Evolutionary conservation across 2,113 vertebrate genomes (phyloP), one percentile per base, ranked within the genome.

Genomic region (Hiodon alosoides): DNA sequence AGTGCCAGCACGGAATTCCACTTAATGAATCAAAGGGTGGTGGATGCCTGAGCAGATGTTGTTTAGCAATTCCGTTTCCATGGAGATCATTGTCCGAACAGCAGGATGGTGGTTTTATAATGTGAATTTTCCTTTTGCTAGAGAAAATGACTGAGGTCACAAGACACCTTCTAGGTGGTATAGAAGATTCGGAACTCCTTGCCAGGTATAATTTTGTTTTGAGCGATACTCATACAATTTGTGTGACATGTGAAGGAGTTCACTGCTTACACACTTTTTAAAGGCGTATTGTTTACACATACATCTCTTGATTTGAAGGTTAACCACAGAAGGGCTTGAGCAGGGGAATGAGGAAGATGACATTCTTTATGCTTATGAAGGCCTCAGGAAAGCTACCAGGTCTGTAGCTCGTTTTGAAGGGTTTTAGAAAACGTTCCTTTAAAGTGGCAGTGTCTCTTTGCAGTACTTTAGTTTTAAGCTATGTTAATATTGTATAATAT

Each of bases 321-420:
- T 96, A 13, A 90, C 88, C 54, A 57, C 81, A 1, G 90, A 95
- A 74, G 89, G 92, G 69, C 76, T 92, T 74, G 93, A 94, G 6
- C 91, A 93, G 80, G 84, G 93, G 71, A 91, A 91, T 82, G 95
- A 97, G 76, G 90, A 92, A 61, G 94, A 92, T 77, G 94, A 98
- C 61, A 80, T 96, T 48, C 91, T 94, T 84, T 90, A 89, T 86
- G 92, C 92, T 61, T 95, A 96, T 0, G 94, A 96, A 73, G 88
- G 91, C 7, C 85, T 99, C 53, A 94, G 96, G 78, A 94, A 95
- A 88, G 95, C 95, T 11, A 94, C 92, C 61, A 95, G 94, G 96
- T 98, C 10, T 86, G 86, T 59, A 48, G 53, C 53, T 58, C 58
- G 31, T 69, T 14, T 2, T 69, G 11, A 13, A 51, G 48, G 7